phyloP scores from a whole-genome alignment of 2,888 invertebrate species.

The Tubiluchus corallicola region DNA sequence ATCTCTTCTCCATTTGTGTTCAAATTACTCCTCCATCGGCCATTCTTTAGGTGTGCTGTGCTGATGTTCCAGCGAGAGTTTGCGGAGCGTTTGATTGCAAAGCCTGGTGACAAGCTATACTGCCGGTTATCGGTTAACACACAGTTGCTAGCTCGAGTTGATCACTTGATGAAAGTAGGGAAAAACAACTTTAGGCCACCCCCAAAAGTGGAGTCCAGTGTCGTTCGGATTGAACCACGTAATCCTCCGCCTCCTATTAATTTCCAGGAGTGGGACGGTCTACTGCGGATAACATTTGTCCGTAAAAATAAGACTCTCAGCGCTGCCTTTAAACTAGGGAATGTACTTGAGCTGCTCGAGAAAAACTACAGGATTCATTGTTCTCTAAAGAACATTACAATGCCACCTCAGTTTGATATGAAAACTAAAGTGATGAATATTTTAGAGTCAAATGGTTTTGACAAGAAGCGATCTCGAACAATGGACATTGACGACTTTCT shows the following conservation, averaged over 20 bases:
- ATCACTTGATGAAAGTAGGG: conserved; percentile 92
- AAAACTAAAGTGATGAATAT: conserved; percentile 58
- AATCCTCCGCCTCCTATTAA: conserved; percentile 92
- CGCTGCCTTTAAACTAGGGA: conserved; percentile 61
- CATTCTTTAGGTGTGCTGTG: conserved; percentile 62
- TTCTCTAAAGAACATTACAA: conserved; percentile 60
- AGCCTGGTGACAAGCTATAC: conserved; percentile 90
- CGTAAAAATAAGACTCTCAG: conserved; percentile 90
- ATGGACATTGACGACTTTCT: conserved; percentile 97
- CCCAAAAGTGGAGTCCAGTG: conserved; percentile 96
- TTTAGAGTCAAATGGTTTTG: conserved; percentile 44
- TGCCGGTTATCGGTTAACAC: conserved; percentile 91
- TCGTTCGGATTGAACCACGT: conserved; percentile 87
- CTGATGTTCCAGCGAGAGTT: conserved; percentile 99
- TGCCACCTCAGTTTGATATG: conserved; percentile 59
- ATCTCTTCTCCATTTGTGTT: conserved; percentile 83
- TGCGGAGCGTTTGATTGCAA: conserved; percentile 84
- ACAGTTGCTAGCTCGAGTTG: conserved; percentile 80
- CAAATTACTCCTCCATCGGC: conserved; percentile 63
- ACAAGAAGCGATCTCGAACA: conserved; percentile 60
- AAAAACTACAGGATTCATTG: conserved; percentile 78
- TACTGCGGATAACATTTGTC: conserved; percentile 80
- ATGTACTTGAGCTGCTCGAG: conserved; percentile 57
- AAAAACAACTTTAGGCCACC: conserved; percentile 97
- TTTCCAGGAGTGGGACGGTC: conserved; percentile 90